Percentiles rank a stretch among this genome's conserved stretches.
These are phyloP conservation scores for Arenicola marina DNA, from an alignment of 2,888 invertebrate genomes.

Conservation along the genomic window DNA sequence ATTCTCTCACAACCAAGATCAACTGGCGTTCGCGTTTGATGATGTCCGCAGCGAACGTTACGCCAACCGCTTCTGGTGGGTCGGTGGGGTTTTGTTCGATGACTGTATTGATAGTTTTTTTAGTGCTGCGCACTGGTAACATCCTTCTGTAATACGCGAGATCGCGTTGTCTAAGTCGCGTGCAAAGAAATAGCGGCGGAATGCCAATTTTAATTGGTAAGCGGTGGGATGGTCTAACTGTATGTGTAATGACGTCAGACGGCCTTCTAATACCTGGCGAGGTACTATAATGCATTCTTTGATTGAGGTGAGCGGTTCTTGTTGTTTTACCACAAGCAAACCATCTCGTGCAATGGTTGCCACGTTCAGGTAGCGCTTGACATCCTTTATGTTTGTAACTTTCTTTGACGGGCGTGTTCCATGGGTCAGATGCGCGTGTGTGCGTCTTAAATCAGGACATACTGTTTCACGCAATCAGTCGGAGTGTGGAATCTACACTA, in stretches of 20 bases:
- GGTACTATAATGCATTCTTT: conserved; percentile 5
- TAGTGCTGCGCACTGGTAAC: neutral
- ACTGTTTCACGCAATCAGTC: too few species aligned
- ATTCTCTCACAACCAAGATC: conserved; percentile 1
- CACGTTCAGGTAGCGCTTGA: conserved; percentile 2
- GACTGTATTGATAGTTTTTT: neutral
- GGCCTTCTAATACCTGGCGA: neutral
- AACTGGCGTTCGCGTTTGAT: neutral
- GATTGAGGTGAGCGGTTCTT: neutral
- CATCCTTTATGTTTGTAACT: too few species aligned
- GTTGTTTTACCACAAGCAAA: neutral
- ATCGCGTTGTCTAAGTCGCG: neutral
- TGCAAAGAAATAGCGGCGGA: conserved; percentile 3
- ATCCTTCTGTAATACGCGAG: neutral
- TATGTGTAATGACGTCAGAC: conserved; percentile 3
- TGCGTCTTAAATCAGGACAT: too few species aligned
- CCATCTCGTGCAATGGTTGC: conserved; percentile 7
- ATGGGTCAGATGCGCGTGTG: too few species aligned
- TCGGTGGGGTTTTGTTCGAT: neutral
- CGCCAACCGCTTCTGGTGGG: neutral
- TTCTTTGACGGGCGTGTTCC: too few species aligned
- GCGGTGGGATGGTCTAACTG: conserved; percentile 1
- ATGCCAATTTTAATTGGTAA: neutral
- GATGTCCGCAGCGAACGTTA: conserved; percentile 3
- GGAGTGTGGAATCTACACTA: too few species aligned